A percentile compares a stretch with the other conserved stretches of the same genome.
Conservation (phyloP, 2,113 vertebrate species). For the Leucoraja erinaceus region DNA sequence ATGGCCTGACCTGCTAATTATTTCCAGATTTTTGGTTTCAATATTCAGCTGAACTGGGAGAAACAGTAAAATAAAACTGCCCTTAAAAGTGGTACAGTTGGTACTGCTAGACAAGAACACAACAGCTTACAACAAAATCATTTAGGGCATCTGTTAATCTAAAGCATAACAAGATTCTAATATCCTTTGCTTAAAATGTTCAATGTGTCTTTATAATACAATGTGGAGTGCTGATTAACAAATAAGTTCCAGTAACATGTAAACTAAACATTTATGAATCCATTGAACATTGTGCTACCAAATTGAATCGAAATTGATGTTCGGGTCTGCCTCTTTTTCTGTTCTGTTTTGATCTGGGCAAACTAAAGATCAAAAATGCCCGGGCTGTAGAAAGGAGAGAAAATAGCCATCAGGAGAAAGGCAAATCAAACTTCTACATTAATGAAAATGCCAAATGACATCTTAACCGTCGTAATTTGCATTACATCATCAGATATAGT, state of each 20-base stretch:
- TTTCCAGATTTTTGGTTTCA: too few species aligned
- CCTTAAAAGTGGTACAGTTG: too few species aligned
- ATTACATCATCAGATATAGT: too few species aligned
- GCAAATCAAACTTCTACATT: not conserved
- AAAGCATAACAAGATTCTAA: not conserved
- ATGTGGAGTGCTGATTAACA: not conserved
- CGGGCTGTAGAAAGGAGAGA: not conserved
- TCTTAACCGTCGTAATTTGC: not conserved
- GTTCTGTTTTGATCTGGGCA: not conserved
- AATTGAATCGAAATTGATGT: not conserved
- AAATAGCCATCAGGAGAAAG: not conserved
- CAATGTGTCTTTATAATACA: not conserved
- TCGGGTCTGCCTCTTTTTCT: not conserved
- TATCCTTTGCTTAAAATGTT: not conserved
- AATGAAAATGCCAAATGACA: not conserved
- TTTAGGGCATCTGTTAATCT: not conserved
- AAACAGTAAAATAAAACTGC: too few species aligned
- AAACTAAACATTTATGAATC: not conserved
- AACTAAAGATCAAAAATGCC: not conserved
- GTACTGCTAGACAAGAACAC: too few species aligned
- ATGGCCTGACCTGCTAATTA: too few species aligned
- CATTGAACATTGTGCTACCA: not conserved
- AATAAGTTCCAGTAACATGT: not conserved
- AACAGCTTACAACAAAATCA: not conserved
- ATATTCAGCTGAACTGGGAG: too few species aligned